A percentile compares a stretch with the other conserved stretches of the same genome.
These are phyloP conservation scores for Octonoba sinensis DNA, from an alignment of 2,888 invertebrate species.

Conservation along the genomic window DNA sequence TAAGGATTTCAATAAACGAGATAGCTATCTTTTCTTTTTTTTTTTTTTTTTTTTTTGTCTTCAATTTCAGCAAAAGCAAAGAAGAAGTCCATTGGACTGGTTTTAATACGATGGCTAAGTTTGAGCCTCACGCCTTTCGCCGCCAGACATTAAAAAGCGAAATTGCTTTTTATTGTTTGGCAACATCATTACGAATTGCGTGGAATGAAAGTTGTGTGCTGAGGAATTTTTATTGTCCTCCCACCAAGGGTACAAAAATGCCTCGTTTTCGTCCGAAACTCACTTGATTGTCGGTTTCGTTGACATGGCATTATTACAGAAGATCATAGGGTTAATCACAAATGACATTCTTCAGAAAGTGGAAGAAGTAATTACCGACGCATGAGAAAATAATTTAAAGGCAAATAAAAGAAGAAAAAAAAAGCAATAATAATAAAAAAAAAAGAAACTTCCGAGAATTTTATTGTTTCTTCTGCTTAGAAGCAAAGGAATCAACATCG, in stretches of 20 bases:
- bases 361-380: conserved; percentile 6
- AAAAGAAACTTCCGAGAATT: no score
- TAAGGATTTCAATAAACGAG: no score
- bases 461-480: no score
- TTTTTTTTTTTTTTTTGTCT: no score
- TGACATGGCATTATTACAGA: background rate
- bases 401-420: no score
- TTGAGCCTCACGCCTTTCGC: conserved; percentile 20
- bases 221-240: conserved; percentile 50
- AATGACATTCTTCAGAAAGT: conserved; percentile 25
- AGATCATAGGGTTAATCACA: conserved; percentile 17
- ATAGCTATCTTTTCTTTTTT: no score
- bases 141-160: conserved; percentile 8
- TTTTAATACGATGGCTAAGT: background rate
- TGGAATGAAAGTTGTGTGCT: conserved; percentile 16
- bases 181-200: conserved; percentile 26
- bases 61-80: no score
- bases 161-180: conserved; percentile 30
- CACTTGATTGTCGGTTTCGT: conserved; percentile 30
- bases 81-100: no score
- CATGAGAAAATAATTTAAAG: background rate
- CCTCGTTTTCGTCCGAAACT: background rate
- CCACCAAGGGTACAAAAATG: conserved; percentile 1
- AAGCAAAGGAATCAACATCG: no score
- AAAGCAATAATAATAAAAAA: no score